Base-by-base conservation (phyloP, 2,888 invertebrate species). In the Euspilapteryx auroguttella region DNA sequence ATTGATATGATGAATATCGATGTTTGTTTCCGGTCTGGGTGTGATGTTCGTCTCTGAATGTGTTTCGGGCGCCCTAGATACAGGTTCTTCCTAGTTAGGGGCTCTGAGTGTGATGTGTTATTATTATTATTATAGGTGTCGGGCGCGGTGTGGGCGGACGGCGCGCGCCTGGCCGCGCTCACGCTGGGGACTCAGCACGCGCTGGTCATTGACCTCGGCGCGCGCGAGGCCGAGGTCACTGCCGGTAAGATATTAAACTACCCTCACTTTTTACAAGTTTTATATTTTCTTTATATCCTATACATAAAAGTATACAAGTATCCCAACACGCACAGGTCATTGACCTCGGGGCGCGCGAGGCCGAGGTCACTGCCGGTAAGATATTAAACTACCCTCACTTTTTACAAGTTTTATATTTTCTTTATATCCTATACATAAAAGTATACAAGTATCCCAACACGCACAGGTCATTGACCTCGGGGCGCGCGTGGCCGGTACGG, bases 381-480 rank as follows among this genome's bases (percentile, higher is more conserved):
- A n/a, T n/a, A n/a, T n/a, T n/a, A n/a, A n/a, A n/a, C n/a, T n/a
- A n/a, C n/a, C n/a, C n/a, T n/a, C n/a, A n/a, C n/a, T n/a, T n/a
- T n/a, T n/a, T 7, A 27, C 21, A 3, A 4, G 2, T 6, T 24
- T 2, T 12, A 24, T 7, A 24, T 10, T 22, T 22, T 22, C 10
- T 22, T 22, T 20, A 20, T 20, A 20, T 20, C 8, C 5, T 20
- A 20, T 7, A 8, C 20, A 5, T 8, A 20, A 20, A 20, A 20
- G 9, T 87, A 9, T 80, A 92, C 44, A n/a, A n/a, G n/a, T n/a
- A n/a, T n/a, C 87, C 21, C 51, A 57, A 8, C 81, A 84, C 28
- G 88, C 85, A 12, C 76, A 98, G 3, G 89, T 98, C 1, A 64
- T 97, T 24, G 91, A 94, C 55, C 79, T 95, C 13, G 98, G 98